Evolutionary conservation across 92 coral and sea anemone species (phyloP).

Genomic region (Siderastrea siderea): DNA sequence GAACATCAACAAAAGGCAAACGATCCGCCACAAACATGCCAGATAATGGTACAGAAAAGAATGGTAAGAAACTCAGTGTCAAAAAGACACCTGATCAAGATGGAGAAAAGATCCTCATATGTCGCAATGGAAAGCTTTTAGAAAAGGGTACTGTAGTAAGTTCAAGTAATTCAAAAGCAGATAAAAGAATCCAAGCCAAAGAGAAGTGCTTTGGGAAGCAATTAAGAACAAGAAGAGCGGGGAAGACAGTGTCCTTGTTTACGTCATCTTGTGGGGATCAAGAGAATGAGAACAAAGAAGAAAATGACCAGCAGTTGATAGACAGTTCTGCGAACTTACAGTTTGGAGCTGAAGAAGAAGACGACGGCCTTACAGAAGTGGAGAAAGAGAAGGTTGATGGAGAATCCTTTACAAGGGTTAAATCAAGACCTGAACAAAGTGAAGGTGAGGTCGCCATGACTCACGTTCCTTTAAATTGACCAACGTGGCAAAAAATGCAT

Average conservation of each 20-base stretch:
- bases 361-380: no score
- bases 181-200: neutral
- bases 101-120: neutral
- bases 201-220: conserved; percentile 40
- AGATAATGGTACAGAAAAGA: neutral
- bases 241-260: neutral
- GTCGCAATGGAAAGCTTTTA: conserved; percentile 8
- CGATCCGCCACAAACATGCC: neutral
- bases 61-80: neutral
- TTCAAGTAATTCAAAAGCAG: neutral
- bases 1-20: neutral
- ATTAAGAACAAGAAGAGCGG: neutral
- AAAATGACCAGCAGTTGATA: neutral
- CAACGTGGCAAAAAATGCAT: no score
- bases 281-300: neutral
- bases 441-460: neutral
- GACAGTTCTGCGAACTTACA: neutral
- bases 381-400: conserved; percentile 1
- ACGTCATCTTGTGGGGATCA: neutral
- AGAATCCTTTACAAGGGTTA: conserved; percentile 18
- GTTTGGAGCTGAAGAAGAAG: conserved; percentile 2
- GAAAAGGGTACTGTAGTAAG: neutral
- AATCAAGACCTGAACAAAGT: neutral
- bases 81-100: neutral
- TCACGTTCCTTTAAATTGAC: neutral